Evolutionary conservation across 2,113 vertebrate genomes (phyloP).

Genomic region (Esox niger): DNA sequence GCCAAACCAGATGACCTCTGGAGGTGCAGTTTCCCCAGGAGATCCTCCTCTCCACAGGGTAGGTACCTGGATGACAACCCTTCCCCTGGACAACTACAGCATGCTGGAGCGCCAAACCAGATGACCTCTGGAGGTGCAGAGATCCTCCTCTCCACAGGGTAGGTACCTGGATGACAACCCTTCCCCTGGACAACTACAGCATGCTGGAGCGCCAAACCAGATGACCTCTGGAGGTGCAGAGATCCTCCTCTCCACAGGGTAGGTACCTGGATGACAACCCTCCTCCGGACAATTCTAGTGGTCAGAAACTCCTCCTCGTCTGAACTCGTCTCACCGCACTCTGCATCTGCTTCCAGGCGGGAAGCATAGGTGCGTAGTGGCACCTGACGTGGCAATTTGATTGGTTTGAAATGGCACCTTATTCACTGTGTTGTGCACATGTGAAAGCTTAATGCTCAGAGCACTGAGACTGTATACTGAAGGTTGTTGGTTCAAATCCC

Average conservation of each 20-base stretch:
- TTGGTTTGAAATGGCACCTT: neutral
- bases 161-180: constrained; percentile 91
- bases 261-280: constrained; percentile 91
- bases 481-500: no score
- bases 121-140: constrained; percentile 23
- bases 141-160: neutral
- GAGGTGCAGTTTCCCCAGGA: constrained; percentile 12
- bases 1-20: constrained; percentile 24
- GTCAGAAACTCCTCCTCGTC: constrained; percentile 88
- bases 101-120: constrained; percentile 4
- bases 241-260: neutral
- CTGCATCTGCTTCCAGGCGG: constrained; percentile 80
- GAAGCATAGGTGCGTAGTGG: constrained; percentile 68
- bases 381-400: constrained; percentile 18
- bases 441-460: no score
- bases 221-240: constrained; percentile 23
- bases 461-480: no score
- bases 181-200: constrained; percentile 87
- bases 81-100: constrained; percentile 87
- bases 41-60: neutral
- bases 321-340: constrained; percentile 85
- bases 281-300: constrained; percentile 87
- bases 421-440: no score
- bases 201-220: constrained; percentile 4
- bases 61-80: constrained; percentile 91